Base-by-base conservation (phyloP, 2,797 vertebrate genomes). In the Lacerta agilis region DNA sequence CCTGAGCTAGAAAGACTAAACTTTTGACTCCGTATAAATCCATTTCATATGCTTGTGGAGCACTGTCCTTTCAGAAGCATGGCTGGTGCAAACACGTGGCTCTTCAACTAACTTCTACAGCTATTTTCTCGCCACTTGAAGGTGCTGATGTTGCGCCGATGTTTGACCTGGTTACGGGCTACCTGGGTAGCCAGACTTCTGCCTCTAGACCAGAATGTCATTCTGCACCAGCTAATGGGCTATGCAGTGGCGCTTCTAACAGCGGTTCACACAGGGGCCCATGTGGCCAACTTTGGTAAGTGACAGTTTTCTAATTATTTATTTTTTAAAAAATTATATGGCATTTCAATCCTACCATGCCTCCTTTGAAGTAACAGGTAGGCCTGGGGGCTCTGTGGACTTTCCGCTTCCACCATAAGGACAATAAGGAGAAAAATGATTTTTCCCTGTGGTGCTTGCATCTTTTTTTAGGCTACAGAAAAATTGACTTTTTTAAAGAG, bases 101-200 rank as follows among this genome's bases (percentile, higher is more conserved):
- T 8, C 38, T n/a, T 27, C 27, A 58, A 20, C 6, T 45, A 69
- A 49, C 4, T 67, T 20, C 6, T 45, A 25, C 73, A 13, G 5
- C 23, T 38, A 8, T 33, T 25, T 2, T 1, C 85, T 36, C 80
- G 45, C 29, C 5, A 84, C 0, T 5, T 6, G 20, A 87, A 99
- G 98, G 97, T 98, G 72, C 95, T 98, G 94, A 98, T 99, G 98
- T 94, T 98, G 79, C 97, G 98, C 0, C 97, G 97, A 43, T 98
- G 97, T 84, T 91, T 98, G 9, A 98, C 98, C 0, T 97, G 98
- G 98, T 96, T 98, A 1, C 92, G 98, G 38, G 94, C 97, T 0
- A 98, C 98, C 0, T 97, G 98, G 95, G 20, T 98, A 8, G 97
- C 98, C 5, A 91, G 95, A 91, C 91, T 98, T 4, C 77, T 99